These are phyloP conservation scores for Herpetotheres cachinnans DNA, from an alignment of 2,113 vertebrate genomes.

Conservation along the genomic window DNA sequence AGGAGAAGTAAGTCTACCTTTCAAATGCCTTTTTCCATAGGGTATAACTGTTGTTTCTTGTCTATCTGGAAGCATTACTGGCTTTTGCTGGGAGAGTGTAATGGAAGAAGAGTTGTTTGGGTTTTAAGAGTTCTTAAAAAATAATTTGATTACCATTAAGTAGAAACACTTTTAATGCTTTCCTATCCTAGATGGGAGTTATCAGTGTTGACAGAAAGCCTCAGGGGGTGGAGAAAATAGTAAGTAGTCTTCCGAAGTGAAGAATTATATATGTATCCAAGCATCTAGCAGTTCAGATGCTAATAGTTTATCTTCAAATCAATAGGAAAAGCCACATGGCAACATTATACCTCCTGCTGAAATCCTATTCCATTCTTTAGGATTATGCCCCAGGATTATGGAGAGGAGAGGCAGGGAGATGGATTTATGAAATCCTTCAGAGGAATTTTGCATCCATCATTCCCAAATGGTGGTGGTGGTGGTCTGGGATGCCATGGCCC, in stretches of 20 bases:
- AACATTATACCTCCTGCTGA: neutral
- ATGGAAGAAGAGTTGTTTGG: neutral
- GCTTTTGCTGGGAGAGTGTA: neutral
- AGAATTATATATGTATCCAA: neutral
- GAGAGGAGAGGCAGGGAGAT: neutral
- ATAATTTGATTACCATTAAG: neutral
- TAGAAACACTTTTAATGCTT: neutral
- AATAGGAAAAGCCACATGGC: neutral
- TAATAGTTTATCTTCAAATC: neutral
- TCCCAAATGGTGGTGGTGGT: neutral
- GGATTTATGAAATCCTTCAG: neutral
- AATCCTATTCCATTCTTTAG: neutral
- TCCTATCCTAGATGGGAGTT: neutral
- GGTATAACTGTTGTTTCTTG: neutral
- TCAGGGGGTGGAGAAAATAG: neutral
- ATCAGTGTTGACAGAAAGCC: neutral
- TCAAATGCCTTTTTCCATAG: neutral
- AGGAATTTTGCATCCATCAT: neutral
- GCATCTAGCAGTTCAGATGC: neutral
- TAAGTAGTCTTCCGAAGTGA: neutral
- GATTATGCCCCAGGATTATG: neutral
- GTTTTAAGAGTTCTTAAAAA: constrained; percentile 4
- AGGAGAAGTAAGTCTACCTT: neutral
- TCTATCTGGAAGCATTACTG: neutral
- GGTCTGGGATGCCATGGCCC: neutral